Base-by-base conservation (phyloP, 2,113 vertebrate species). In the Lepus europaeus region DNA sequence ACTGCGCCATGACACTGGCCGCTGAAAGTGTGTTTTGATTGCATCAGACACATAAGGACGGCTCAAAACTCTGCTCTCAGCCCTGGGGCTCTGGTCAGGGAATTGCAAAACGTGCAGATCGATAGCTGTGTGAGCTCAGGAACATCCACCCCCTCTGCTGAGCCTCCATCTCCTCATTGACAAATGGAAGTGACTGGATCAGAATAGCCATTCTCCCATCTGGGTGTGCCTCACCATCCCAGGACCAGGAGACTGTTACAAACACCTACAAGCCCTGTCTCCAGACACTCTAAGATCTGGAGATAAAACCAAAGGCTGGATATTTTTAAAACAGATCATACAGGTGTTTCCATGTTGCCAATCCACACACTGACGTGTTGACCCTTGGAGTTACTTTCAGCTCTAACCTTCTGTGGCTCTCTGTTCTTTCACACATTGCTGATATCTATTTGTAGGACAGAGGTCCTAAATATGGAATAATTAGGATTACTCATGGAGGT, bases 201-300 rank as follows among this genome's bases (percentile, higher is more conserved):
- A 68, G 31, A 69, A 69, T 6, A 29, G 31, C 29, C 45, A 17
- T 19, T 80, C 31, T 89, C 66, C 45, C 61, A 64, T 22, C 45
- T 27, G 17, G 27, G 1, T 53, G 36, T 36, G 22, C 13, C 33
- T 74, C 25, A 6, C 6, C 45, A 1, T 51, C 25, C 39, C 8
- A 45, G 45, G 45, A 45, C 27, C 31, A 72, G 27, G 16, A 39
- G 29, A 31, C 51, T 68, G 64, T 59, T 84, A 23, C 6, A 27
- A 31, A 29, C 56, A 73, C 68, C 77, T 33, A 68, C 4, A 64
- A 59, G 64, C 14, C 16, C 49, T 13, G 14, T 56, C n/a, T 76
- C 69, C 72, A 80, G 84, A 95, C 73, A 78, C 76, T 76, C 88
- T 69, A 23, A 59, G n/a, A 45, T 45, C n/a, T 45, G 31, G 68